Conservation (phyloP, 1,140 invertebrate species). For the Procambarus clarkii region DNA sequence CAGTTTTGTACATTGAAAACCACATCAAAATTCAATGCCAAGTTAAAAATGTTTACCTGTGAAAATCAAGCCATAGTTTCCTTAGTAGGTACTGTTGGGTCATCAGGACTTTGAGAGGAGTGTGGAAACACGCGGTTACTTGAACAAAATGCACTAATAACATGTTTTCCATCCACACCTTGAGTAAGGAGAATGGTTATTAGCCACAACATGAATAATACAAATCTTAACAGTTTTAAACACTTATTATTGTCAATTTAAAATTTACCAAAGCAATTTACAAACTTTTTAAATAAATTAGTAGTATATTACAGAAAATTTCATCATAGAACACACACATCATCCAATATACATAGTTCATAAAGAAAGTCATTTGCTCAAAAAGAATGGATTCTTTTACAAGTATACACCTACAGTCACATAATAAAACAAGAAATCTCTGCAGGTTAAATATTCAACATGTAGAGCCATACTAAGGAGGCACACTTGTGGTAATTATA, state of each 20-base stretch:
- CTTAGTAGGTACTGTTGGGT: too few species aligned
- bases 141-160: too few species aligned
- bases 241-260: constrained; percentile 53
- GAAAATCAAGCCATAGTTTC: too few species aligned
- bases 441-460: not conserved
- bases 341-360: constrained; percentile 32
- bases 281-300: constrained; percentile 43
- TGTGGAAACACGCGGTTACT: too few species aligned
- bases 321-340: constrained; percentile 47
- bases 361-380: constrained; percentile 21
- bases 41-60: too few species aligned
- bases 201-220: not conserved
- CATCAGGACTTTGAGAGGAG: too few species aligned
- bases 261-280: constrained; percentile 53
- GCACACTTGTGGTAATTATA: constrained; percentile 8
- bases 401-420: not conserved
- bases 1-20: too few species aligned
- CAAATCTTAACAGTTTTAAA: constrained; percentile 23
- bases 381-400: constrained; percentile 1
- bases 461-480: constrained; percentile 10
- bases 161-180: too few species aligned
- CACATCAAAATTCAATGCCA: too few species aligned
- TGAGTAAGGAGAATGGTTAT: not conserved
- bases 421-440: not conserved
- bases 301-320: constrained; percentile 41